phyloP scores from a whole-genome alignment of 2,888 invertebrate species.

The Coenonympha glycerion region DNA sequence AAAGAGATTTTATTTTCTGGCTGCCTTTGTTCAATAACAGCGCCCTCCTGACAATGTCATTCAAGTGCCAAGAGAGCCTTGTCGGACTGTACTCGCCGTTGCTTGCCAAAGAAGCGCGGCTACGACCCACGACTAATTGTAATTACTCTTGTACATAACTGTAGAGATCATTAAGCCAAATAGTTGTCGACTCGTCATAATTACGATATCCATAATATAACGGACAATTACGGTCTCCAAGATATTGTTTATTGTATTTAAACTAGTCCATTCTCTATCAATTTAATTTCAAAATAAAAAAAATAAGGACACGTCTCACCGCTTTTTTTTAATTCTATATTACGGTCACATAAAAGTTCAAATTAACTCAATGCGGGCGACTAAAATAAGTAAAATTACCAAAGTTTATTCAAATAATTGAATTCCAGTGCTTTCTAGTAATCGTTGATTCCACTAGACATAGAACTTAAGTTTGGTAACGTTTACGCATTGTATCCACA shows the following conservation, averaged over 20 bases:
- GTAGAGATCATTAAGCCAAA: conserved; percentile 10
- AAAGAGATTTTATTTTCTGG: too few relatives aligned
- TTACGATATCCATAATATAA: conserved; percentile 10
- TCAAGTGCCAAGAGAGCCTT: too few relatives aligned
- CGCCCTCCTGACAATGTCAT: too few relatives aligned
- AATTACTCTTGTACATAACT: conserved; percentile 23
- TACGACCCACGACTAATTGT: conserved; percentile 30
- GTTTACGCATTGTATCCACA: too few relatives aligned
- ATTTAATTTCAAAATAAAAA: not conserved
- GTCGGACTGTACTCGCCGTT: too few relatives aligned
- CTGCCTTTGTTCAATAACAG: too few relatives aligned
- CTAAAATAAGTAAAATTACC: conserved; percentile 42
- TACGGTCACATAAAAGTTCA: conserved; percentile 37
- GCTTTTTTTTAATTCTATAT: conserved; percentile 4
- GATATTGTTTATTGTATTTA: not conserved
- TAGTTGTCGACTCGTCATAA: conserved; percentile 9
- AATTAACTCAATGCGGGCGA: conserved; percentile 50
- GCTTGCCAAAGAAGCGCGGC: conserved; percentile 34
- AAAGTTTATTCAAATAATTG: too few relatives aligned
- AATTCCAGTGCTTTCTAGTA: too few relatives aligned
- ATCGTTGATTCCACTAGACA: conserved; percentile 22
- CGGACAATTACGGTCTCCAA: not conserved
- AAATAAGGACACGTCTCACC: too few relatives aligned
- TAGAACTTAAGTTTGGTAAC: too few relatives aligned
- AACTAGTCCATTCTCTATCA: not conserved